Conservation (phyloP, 2,888 invertebrate genomes). For the Cylindroiulus punctatus region DNA sequence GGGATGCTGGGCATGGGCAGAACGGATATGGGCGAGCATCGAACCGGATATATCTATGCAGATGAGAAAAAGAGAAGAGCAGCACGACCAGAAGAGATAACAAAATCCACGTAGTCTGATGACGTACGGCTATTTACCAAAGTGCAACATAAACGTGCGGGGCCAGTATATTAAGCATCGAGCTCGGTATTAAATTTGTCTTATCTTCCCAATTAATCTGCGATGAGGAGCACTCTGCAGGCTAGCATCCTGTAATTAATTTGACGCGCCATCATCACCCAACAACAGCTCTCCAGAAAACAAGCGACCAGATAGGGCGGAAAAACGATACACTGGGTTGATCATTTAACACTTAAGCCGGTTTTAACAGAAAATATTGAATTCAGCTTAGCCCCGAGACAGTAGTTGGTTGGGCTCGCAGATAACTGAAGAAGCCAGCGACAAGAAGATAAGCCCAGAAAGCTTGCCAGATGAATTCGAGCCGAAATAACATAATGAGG, state of each 20-base stretch:
- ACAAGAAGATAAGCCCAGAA: background rate
- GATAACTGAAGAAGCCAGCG: background rate
- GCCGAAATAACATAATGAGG: conserved; percentile 1
- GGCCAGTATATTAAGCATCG: background rate
- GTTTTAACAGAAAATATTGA: conserved; percentile 22
- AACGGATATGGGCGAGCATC: background rate
- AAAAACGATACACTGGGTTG: background rate
- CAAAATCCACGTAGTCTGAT: background rate
- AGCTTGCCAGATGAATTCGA: background rate
- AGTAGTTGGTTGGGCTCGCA: background rate
- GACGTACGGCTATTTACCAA: background rate
- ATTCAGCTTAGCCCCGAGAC: background rate
- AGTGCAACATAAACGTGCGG: background rate
- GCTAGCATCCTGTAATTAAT: background rate
- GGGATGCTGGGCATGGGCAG: background rate
- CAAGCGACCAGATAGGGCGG: background rate
- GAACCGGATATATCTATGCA: background rate
- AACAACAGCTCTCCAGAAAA: conserved; percentile 13
- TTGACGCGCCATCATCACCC: background rate
- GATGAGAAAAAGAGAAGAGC: background rate
- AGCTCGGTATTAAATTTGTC: background rate
- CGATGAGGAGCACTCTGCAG: background rate
- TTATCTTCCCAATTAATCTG: conserved; percentile 1
- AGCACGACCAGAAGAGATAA: background rate
- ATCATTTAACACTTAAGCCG: conserved; percentile 21